A percentile compares a stretch with the other conserved stretches of the same genome.
These are phyloP conservation scores for Caenorhabditis sp. DNA, from an alignment of 2,888 invertebrate species.

Conservation along the genomic window DNA sequence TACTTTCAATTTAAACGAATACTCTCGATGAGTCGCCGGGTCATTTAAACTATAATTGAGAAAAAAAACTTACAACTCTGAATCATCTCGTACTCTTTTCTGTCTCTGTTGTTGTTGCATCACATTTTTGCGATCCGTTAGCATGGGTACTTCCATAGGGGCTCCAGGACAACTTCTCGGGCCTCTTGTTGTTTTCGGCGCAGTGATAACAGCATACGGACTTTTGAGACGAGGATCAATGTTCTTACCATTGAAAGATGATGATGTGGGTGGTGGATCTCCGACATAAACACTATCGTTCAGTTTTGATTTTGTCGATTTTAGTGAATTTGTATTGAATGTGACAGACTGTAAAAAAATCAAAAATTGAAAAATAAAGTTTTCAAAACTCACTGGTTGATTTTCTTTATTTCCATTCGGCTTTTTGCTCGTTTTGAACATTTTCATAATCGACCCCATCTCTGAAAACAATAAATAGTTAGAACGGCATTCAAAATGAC, in stretches of 20 bases:
- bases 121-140: conserved; percentile 27
- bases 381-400: conserved; percentile 27
- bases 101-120: conserved; percentile 12
- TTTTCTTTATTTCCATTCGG: conserved; percentile 46
- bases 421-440: conserved; percentile 48
- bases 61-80: conserved; percentile 22
- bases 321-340: conserved; percentile 27
- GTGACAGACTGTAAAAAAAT: conserved; percentile 24
- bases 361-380: background rate
- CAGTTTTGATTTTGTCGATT: conserved; percentile 19
- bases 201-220: conserved; percentile 52
- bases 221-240: conserved; percentile 36
- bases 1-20: too few species aligned
- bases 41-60: background rate
- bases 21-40: too few species aligned
- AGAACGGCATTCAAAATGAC: background rate
- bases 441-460: conserved; percentile 40
- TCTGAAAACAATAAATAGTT: background rate
- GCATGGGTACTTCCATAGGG: conserved; percentile 29
- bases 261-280: conserved; percentile 9
- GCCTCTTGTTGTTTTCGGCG: conserved; percentile 43
- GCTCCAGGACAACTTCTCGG: conserved; percentile 53
- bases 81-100: conserved; percentile 24
- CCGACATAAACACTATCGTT: conserved; percentile 23
- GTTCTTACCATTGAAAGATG: conserved; percentile 1